Percentiles rank a stretch among this genome's conserved stretches.
Conservation (phyloP, 2,888 invertebrate genomes). For the Xestia sexstrigata region DNA sequence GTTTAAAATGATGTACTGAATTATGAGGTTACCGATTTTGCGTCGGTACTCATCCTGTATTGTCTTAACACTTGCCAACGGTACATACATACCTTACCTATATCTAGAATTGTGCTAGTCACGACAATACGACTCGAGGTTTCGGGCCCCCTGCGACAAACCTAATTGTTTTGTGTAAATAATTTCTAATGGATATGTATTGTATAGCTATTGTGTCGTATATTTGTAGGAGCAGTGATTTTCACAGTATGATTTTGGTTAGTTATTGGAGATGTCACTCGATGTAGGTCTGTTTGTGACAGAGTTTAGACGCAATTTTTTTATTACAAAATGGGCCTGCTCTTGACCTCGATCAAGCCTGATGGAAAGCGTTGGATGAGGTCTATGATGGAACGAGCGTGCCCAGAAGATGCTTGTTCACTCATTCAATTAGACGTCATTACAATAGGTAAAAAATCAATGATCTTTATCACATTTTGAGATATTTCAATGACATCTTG, state of each 20-base stretch:
- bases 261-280: neutral
- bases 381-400: too few relatives aligned
- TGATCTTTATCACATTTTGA: neutral
- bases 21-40: too few relatives aligned
- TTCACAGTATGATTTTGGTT: too few relatives aligned
- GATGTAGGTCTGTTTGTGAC: neutral
- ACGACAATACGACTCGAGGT: neutral
- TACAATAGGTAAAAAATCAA: neutral
- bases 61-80: neutral
- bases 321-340: too few relatives aligned
- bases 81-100: neutral
- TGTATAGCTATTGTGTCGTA: neutral
- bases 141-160: neutral
- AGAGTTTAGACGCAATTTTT: too few relatives aligned
- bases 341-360: too few relatives aligned
- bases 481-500: neutral
- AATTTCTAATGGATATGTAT: neutral
- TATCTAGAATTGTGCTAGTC: neutral
- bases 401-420: too few relatives aligned
- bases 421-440: neutral
- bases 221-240: neutral
- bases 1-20: too few relatives aligned
- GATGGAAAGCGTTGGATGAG: too few relatives aligned
- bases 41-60: too few relatives aligned
- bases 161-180: constrained; percentile 24